These are phyloP conservation scores for Sphenopsis melanotis DNA, from an alignment of 2,797 vertebrate species.

Conservation along the genomic window DNA sequence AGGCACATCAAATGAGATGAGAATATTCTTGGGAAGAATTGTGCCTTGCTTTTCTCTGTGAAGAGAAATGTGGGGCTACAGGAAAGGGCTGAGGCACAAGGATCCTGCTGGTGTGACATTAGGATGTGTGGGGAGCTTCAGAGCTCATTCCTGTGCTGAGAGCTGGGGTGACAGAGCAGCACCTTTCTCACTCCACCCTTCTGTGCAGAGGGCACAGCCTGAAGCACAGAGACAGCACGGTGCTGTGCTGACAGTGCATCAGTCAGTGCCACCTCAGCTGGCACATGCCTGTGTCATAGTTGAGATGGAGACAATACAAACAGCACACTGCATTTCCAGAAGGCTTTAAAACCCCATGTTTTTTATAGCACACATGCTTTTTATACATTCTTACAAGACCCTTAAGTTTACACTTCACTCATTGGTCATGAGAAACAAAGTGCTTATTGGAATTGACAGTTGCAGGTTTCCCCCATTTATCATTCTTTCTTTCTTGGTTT, in stretches of 20 bases:
- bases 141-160: fast-evolving
- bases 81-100: background rate
- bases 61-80: background rate
- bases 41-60: no score
- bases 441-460: background rate
- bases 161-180: background rate
- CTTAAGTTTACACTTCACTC: background rate
- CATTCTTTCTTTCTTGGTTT: background rate
- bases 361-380: background rate
- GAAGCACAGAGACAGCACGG: background rate
- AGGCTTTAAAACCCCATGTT: background rate
- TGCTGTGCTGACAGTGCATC: fast-evolving
- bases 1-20: no score
- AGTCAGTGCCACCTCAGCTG: background rate
- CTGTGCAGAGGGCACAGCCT: background rate
- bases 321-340: background rate
- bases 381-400: background rate
- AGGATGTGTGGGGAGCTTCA: background rate
- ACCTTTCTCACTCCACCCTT: background rate
- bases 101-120: fast-evolving
- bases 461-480: background rate
- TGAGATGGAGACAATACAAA: background rate
- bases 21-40: no score
- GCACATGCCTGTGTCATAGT: fast-evolving
- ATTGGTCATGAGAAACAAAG: background rate